Percentiles rank a stretch among this genome's conserved stretches.
Evolutionary conservation across 2,113 vertebrate species (phyloP).

Genomic region (Martes martes): DNA sequence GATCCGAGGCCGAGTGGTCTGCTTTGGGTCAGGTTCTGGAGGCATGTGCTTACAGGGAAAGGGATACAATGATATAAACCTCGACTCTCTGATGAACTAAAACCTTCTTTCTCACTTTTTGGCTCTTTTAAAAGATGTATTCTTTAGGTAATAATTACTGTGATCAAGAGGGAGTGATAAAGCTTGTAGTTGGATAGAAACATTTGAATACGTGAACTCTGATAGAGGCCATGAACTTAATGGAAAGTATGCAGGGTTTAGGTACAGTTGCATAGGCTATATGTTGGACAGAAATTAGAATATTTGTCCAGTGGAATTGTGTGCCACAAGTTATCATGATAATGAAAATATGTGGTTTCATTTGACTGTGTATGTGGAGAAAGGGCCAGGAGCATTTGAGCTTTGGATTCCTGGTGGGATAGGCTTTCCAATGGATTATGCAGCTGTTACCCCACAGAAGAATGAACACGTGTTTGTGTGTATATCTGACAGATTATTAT

Average conservation of each 20-base stretch:
- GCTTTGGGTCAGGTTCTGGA: conserved; percentile 60
- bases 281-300: conserved; percentile 71
- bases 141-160: conserved; percentile 31
- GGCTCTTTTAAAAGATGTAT: not conserved
- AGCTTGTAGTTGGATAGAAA: not conserved
- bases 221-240: conserved; percentile 42
- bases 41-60: conserved; percentile 38
- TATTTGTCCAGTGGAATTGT: conserved; percentile 66
- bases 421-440: conserved; percentile 52
- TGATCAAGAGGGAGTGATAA: not conserved
- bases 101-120: not conserved
- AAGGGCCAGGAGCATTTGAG: conserved; percentile 48
- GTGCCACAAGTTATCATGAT: not conserved
- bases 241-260: conserved; percentile 48
- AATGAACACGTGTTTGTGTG: conserved; percentile 62
- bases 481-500: conserved; percentile 60
- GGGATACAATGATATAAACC: conserved; percentile 1
- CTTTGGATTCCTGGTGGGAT: conserved; percentile 49
- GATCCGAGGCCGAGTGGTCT: conserved; percentile 78
- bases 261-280: conserved; percentile 43
- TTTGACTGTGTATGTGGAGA: conserved; percentile 37
- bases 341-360: conserved; percentile 49
- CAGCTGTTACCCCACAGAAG: conserved; percentile 53
- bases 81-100: not conserved
- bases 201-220: not conserved